Evolutionary conservation across 2,797 vertebrate genomes (phyloP), one percentile per base, ranked within the genome.

Genomic region (Chrysocyon brachyurus): DNA sequence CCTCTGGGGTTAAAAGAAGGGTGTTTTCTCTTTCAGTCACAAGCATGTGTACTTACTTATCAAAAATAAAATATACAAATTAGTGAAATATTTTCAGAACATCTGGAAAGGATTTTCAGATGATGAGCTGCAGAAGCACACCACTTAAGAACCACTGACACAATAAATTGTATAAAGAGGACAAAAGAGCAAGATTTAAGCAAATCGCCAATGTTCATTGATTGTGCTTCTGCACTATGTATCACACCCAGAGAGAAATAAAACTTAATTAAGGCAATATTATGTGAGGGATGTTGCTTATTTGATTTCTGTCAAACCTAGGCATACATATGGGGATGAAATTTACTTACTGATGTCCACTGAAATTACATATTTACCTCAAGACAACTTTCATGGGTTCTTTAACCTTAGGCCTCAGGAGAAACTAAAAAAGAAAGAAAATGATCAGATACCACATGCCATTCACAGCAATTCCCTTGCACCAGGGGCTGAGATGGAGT

Each of bases 61-160:
- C 87, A 90, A 96, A 75, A 95, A 64, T 90, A 93, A 91, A 93
- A 90, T 94, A 77, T 36, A 97, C 70, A 97, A 90, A 94, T 90
- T 97, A 94, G 78, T 90, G 72, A 85, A 91, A 95, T 46, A 21
- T 36, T 96, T 94, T 95, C 81, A 90, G 85, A 88, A 96, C 87
- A 96, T 97, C 92, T 97, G 95, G 70, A 88, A 97, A 90, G 24
- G n/a, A 95, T 96, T 97, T 97, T 84, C 28, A 77, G 61, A 81
- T 64, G 79, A 96, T 81, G 49, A 94, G 26, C 36, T 86, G 26
- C 6, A 90, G 92, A 21, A 96, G 40, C 17, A 94, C 11, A 87
- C 16, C 54, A 87, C 17, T 94, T 85, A 61, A 96, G 84, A 94
- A 90, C 49, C 73, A 84, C 56, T 72, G 59, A 87, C 73, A 96